These are phyloP conservation scores for Caloenas nicobarica DNA, from an alignment of 2,113 vertebrate genomes.

Conservation along the genomic window DNA sequence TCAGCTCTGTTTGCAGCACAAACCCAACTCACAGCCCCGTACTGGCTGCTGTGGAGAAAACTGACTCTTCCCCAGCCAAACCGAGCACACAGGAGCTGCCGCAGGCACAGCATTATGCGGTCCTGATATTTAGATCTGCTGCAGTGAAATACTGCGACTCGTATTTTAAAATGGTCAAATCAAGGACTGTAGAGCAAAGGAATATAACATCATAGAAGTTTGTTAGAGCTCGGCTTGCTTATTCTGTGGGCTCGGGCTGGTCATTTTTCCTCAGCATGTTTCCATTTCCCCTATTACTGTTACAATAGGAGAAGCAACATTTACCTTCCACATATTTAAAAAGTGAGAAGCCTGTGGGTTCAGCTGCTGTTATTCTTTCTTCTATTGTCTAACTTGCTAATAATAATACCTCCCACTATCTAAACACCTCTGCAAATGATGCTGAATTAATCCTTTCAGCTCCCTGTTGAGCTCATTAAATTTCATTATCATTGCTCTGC, in stretches of 20 bases:
- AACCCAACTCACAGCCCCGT: too few species aligned
- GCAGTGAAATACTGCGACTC: not conserved
- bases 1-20: too few species aligned
- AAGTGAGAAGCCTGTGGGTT: not conserved
- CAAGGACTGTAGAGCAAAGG: not conserved
- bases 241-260: not conserved
- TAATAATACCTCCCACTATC: conserved; percentile 11
- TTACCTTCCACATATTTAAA: not conserved
- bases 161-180: not conserved
- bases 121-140: not conserved
- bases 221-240: not conserved
- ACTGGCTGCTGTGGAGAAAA: too few species aligned
- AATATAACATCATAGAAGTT: not conserved
- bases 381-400: conserved; percentile 1
- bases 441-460: conserved; percentile 57
- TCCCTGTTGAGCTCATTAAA: conserved; percentile 60
- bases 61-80: too few species aligned
- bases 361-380: conserved; percentile 12
- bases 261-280: not conserved
- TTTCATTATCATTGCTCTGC: conserved; percentile 45
- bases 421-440: conserved; percentile 39
- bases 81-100: not conserved
- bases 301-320: not conserved
- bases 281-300: not conserved
- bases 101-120: not conserved